These are phyloP conservation scores for Platycnemis pennipes DNA, from an alignment of 2,888 invertebrate species.

Conservation along the genomic window DNA sequence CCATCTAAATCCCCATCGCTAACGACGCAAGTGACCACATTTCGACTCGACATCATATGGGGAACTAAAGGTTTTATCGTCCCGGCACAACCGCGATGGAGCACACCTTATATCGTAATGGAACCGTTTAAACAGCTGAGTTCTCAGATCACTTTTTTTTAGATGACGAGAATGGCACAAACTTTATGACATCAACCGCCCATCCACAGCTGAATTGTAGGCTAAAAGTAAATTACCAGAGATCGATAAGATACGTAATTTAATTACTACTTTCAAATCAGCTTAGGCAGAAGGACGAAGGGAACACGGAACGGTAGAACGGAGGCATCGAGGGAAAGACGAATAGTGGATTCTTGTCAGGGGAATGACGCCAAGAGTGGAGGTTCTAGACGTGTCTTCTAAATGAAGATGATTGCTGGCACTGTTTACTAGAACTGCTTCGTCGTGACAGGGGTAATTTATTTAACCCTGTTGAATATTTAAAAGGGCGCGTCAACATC, in stretches of 20 bases:
- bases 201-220: too few species aligned
- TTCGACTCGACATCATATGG: neutral
- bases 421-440: neutral
- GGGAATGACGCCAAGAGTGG: neutral
- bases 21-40: neutral
- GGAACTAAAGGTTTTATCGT: neutral
- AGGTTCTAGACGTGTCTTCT: neutral
- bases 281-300: neutral
- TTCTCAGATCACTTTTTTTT: too few species aligned
- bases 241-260: too few species aligned
- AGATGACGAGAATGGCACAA: too few species aligned
- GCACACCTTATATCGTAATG: neutral
- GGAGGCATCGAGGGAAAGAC: neutral
- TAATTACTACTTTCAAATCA: neutral
- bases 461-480: neutral
- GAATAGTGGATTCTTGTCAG: neutral
- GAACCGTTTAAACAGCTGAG: neutral
- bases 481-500: slow-evolving; percentile 10
- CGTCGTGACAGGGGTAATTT: slow-evolving; percentile 1
- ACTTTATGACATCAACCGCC: too few species aligned
- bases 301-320: neutral
- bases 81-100: neutral
- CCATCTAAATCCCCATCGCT: neutral
- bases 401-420: neutral
- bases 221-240: too few species aligned